phyloP scores from a whole-genome alignment of 2,888 invertebrate genomes.

The Entomobrya proxima region DNA sequence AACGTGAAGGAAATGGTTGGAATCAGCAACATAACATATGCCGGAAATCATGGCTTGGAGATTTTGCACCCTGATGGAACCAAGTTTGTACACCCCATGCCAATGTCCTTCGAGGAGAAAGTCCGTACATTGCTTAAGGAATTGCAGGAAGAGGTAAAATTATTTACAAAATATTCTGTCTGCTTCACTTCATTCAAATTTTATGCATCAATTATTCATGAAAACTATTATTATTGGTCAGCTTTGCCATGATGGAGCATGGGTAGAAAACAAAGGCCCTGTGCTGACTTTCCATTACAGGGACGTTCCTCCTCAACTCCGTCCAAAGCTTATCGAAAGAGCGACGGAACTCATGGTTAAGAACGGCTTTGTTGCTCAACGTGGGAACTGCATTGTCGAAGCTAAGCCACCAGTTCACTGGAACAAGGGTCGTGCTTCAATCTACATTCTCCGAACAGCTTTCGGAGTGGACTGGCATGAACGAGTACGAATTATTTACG shows the following conservation, averaged over 20 bases:
- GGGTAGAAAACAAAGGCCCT: slow-evolving; percentile 94
- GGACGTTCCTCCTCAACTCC: slow-evolving; percentile 85
- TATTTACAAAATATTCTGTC: too few relatives aligned
- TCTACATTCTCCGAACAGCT: slow-evolving; percentile 91
- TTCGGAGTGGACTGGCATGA: slow-evolving; percentile 94
- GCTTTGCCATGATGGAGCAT: slow-evolving; percentile 91
- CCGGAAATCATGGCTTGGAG: slow-evolving; percentile 86
- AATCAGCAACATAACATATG: slow-evolving; percentile 92
- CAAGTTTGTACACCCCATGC: slow-evolving; percentile 94
- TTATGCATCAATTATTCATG: background rate
- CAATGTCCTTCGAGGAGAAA: slow-evolving; percentile 86
- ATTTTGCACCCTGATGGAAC: slow-evolving; percentile 93
- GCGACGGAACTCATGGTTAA: slow-evolving; percentile 85
- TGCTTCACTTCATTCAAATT: background rate
- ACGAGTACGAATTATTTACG: slow-evolving; percentile 91
- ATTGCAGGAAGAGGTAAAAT: slow-evolving; percentile 81
- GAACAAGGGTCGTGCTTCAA: slow-evolving; percentile 93
- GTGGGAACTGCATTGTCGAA: slow-evolving; percentile 89
- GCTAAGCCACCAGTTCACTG: slow-evolving; percentile 93
- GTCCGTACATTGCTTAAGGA: slow-evolving; percentile 86
- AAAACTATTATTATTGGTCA: slow-evolving; percentile 75
- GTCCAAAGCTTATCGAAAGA: slow-evolving; percentile 84
- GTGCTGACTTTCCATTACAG: slow-evolving; percentile 91
- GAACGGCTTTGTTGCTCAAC: slow-evolving; percentile 85
- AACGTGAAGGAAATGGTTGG: slow-evolving; percentile 94